Evolutionary conservation across 2,113 vertebrate species (phyloP).

Genomic region (Cinclus cinclus): DNA sequence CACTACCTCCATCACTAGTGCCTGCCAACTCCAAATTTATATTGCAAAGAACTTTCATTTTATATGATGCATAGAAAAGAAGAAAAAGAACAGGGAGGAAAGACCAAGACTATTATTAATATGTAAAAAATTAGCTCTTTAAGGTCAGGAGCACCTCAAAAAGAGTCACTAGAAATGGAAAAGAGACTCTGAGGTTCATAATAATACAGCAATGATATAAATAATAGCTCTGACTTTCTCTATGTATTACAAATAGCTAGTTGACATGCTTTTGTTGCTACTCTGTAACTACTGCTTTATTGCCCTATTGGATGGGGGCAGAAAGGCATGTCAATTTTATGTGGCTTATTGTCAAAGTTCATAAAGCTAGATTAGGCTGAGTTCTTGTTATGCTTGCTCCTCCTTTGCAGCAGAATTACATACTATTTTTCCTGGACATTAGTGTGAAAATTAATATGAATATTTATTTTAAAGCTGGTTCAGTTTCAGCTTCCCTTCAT

Average conservation of each 20-base stretch:
- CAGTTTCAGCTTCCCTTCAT: slow-evolving; percentile 17
- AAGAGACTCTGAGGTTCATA: not conserved
- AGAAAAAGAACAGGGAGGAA: not conserved
- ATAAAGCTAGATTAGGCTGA: slow-evolving; percentile 28
- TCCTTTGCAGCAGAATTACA: not conserved
- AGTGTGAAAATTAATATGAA: slow-evolving; percentile 66
- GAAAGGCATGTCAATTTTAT: slow-evolving; percentile 26
- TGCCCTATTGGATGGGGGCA: slow-evolving; percentile 39
- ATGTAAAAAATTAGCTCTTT: slow-evolving; percentile 6
- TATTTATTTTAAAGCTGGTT: slow-evolving; percentile 58
- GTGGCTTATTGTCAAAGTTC: slow-evolving; percentile 34
- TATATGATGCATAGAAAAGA: slow-evolving; percentile 56
- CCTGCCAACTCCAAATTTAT: slow-evolving; percentile 34
- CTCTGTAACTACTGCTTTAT: slow-evolving; percentile 36
- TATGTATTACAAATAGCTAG: slow-evolving; percentile 5
- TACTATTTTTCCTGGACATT: slow-evolving; percentile 22
- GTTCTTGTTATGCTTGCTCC: slow-evolving; percentile 21
- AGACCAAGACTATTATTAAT: slow-evolving; percentile 38
- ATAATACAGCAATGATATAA: not conserved
- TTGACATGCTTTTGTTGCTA: slow-evolving; percentile 34
- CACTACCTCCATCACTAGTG: slow-evolving; percentile 2
- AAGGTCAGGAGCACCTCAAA: slow-evolving; percentile 27
- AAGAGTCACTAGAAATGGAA: not conserved
- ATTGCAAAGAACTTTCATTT: slow-evolving; percentile 42
- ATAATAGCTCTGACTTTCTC: slow-evolving; percentile 9